Evolutionary conservation across 2,888 invertebrate species (phyloP), one percentile per base, ranked within the genome.

Genomic region (Dascillus cervinus): DNA sequence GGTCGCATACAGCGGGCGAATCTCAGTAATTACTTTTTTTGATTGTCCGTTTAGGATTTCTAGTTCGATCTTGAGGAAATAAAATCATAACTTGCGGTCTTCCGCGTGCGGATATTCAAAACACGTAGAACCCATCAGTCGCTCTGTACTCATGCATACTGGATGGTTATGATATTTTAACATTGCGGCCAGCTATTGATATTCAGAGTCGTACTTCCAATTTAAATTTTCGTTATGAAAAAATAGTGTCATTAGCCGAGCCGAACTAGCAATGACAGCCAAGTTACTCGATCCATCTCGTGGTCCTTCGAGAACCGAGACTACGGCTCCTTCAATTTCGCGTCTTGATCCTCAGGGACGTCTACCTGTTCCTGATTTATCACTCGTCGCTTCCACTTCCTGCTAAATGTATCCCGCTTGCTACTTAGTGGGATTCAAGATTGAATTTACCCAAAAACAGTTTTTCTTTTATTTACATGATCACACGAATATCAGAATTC

Each of bases 351-450:
- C 62, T 52, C 32, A 55, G 60, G 62, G 60, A 60, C 51, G 54
- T 47, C 57, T 60, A 62, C 61, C 60, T 62, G 58, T 58, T 59
- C 62, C 62, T 62, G 64, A 64, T 64, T 64, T 64, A 63, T 64
- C 56, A 58, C 62, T 60, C 56, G 60, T 62, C 62, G 54, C 53
- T 47, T 61, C 59, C 62, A 61, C 62, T 60, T 60, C 60, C 57
- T 45, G 52, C 55, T 53, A 50, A 58, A 57, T 58, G 59, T 60
- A 60, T 62, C 61, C 54, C 53, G 53, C 53, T n/a, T n/a, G n/a
- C n/a, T n/a, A n/a, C n/a, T n/a, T n/a, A n/a, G 54, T 57, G 60
- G 59, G 60, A 58, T 58, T 55, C 57, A 24, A 31, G 34, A 26
- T 37, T 37, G 31, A 32, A n/a, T n/a, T n/a, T n/a, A n/a, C n/a